Conservation (phyloP, 2,113 vertebrate genomes). For the Sterrhoptilus dennistouni region DNA sequence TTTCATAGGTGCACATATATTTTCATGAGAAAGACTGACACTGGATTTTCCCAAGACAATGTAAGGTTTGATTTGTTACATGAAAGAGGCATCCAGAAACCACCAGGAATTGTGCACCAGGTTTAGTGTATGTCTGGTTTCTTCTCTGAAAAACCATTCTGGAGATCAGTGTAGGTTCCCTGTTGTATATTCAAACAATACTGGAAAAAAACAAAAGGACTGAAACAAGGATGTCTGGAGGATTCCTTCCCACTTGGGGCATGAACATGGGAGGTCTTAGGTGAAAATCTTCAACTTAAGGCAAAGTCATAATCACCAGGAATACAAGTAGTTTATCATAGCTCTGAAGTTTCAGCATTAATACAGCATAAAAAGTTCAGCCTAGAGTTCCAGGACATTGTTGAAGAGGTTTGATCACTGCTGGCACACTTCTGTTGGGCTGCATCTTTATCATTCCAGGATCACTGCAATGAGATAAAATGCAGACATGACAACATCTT, state of each 20-base stretch:
- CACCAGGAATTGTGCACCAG: slow-evolving; percentile 11
- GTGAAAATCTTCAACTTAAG: background rate
- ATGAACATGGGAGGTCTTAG: background rate
- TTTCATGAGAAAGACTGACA: background rate
- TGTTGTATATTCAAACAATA: background rate
- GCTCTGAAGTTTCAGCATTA: background rate
- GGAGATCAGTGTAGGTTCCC: background rate
- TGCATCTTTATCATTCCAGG: background rate
- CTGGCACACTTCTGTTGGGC: background rate
- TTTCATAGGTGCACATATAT: background rate
- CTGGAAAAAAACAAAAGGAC: background rate
- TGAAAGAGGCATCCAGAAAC: slow-evolving; percentile 6
- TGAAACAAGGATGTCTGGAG: background rate
- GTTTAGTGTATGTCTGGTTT: background rate
- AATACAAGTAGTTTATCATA: background rate
- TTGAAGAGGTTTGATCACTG: background rate
- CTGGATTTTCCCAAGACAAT: background rate
- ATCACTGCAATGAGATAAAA: background rate
- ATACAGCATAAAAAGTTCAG: slow-evolving; percentile 8
- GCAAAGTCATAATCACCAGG: background rate
- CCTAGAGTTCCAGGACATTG: background rate
- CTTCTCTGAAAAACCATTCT: background rate
- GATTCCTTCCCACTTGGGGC: background rate
- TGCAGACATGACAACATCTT: background rate
- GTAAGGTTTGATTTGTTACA: background rate